These are phyloP conservation scores for Dastarcus helophoroides DNA, from an alignment of 2,888 invertebrate species.

Conservation along the genomic window DNA sequence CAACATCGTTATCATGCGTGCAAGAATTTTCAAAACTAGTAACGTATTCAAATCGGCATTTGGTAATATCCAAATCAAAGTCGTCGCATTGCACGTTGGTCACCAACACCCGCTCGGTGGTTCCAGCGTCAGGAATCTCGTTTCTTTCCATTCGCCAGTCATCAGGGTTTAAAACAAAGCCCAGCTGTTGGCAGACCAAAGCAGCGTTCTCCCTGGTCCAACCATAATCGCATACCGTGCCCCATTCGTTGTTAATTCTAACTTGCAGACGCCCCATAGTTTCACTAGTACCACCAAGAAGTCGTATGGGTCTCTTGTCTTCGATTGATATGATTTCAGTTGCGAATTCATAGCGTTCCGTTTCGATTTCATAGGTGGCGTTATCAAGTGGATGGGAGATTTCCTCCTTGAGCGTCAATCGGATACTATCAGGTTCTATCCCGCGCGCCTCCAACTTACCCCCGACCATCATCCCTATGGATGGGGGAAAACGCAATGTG, in stretches of 20 bases:
- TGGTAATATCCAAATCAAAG: slow-evolving; percentile 80
- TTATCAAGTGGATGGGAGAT: slow-evolving; percentile 53
- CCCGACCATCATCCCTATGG: slow-evolving; percentile 93
- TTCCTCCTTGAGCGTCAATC: slow-evolving; percentile 69
- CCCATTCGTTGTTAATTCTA: slow-evolving; percentile 79
- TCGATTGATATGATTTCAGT: slow-evolving; percentile 51
- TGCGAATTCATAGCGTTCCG: slow-evolving; percentile 37
- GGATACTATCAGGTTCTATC: slow-evolving; percentile 65
- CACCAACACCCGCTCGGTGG: slow-evolving; percentile 62
- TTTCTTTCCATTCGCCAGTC: slow-evolving; percentile 79
- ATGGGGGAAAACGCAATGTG: slow-evolving; percentile 78
- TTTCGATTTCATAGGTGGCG: slow-evolving; percentile 48
- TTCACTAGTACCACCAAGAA: slow-evolving; percentile 69
- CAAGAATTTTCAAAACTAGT: slow-evolving; percentile 83
- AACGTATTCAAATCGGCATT: slow-evolving; percentile 67
- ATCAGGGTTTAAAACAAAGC: slow-evolving; percentile 80
- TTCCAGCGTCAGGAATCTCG: slow-evolving; percentile 70
- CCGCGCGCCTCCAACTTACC: slow-evolving; percentile 80
- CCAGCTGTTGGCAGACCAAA: slow-evolving; percentile 89
- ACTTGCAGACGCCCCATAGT: slow-evolving; percentile 84
- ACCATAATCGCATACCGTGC: slow-evolving; percentile 92
- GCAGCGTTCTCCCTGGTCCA: slow-evolving; percentile 91
- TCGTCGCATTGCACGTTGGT: slow-evolving; percentile 86
- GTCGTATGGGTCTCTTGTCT: slow-evolving; percentile 58
- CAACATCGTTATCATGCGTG: slow-evolving; percentile 76